These are phyloP conservation scores for Ptilodon capucinus DNA, from an alignment of 2,888 invertebrate species.

Conservation along the genomic window DNA sequence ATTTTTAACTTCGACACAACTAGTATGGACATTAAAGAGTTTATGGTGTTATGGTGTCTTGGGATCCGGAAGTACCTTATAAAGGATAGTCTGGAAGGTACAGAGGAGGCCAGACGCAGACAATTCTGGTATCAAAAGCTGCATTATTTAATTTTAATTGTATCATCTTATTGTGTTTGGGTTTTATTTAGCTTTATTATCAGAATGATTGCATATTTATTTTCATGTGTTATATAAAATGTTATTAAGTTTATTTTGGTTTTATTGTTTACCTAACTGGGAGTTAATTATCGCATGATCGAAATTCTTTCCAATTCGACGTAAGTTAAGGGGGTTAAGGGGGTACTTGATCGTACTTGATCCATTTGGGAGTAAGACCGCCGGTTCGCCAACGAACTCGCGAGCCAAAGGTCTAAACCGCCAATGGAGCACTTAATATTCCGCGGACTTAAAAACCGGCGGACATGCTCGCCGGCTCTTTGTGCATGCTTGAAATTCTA, in stretches of 20 bases:
- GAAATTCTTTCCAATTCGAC: too few species aligned
- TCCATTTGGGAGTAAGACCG: too few species aligned
- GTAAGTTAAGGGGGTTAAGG: too few species aligned
- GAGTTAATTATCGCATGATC: too few species aligned
- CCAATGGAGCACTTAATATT: too few species aligned
- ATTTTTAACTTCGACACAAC: slow-evolving; percentile 37
- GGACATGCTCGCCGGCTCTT: too few species aligned
- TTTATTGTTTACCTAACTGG: too few species aligned
- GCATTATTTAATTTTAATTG: slow-evolving; percentile 4
- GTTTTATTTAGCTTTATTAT: neutral
- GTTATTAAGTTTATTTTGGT: neutral
- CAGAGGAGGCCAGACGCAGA: slow-evolving; percentile 20
- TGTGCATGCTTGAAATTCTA: too few species aligned
- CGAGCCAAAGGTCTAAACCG: too few species aligned
- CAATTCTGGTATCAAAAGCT: slow-evolving; percentile 22
- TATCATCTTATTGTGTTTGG: neutral
- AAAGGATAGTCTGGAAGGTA: slow-evolving; percentile 27
- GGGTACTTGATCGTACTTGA: too few species aligned
- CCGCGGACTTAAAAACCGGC: too few species aligned
- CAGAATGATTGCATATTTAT: neutral
- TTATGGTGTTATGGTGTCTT: slow-evolving; percentile 24
- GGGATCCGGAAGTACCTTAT: slow-evolving; percentile 29
- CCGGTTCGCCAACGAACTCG: too few species aligned
- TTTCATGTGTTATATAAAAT: neutral
- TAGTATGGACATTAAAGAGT: slow-evolving; percentile 24